Conservation (phyloP, 2,888 invertebrate species). For the Cinara cedri region DNA sequence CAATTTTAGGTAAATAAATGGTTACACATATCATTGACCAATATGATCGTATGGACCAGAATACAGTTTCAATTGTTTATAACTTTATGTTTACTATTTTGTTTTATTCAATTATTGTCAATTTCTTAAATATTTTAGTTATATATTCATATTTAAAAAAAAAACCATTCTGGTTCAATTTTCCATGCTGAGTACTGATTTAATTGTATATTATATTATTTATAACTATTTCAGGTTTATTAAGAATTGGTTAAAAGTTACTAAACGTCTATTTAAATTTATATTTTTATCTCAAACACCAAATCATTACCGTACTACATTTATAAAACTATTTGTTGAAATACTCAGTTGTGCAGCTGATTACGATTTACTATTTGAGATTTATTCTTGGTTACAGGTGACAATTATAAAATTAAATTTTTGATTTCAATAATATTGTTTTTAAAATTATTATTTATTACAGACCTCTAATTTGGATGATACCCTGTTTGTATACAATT, state of each 20-base stretch:
- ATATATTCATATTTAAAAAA: no score
- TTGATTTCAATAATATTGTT: not conserved
- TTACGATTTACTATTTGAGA: slow-evolving; percentile 49
- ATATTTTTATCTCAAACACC: slow-evolving; percentile 39
- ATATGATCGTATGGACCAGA: no score
- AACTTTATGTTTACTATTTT: no score
- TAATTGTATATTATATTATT: not conserved
- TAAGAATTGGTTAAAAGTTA: slow-evolving; percentile 29
- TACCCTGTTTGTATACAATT: slow-evolving; percentile 15
- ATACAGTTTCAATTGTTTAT: no score
- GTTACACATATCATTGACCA: not conserved
- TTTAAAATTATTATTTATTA: slow-evolving; percentile 9
- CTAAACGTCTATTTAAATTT: slow-evolving; percentile 42
- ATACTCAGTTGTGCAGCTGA: slow-evolving; percentile 14
- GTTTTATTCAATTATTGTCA: no score
- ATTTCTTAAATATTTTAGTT: no score
- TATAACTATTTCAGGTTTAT: slow-evolving; percentile 32
- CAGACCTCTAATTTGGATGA: slow-evolving; percentile 38
- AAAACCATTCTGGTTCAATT: no score
- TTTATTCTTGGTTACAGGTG: slow-evolving; percentile 48
- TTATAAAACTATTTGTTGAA: slow-evolving; percentile 44
- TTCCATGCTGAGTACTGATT: no score
- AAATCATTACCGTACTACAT: slow-evolving; percentile 17
- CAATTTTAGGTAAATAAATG: slow-evolving; percentile 25
- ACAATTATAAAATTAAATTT: not conserved